Evolutionary conservation across 2,888 invertebrate species (phyloP), one percentile per base, ranked within the genome.

Genomic region (Sthenelais limicola): DNA sequence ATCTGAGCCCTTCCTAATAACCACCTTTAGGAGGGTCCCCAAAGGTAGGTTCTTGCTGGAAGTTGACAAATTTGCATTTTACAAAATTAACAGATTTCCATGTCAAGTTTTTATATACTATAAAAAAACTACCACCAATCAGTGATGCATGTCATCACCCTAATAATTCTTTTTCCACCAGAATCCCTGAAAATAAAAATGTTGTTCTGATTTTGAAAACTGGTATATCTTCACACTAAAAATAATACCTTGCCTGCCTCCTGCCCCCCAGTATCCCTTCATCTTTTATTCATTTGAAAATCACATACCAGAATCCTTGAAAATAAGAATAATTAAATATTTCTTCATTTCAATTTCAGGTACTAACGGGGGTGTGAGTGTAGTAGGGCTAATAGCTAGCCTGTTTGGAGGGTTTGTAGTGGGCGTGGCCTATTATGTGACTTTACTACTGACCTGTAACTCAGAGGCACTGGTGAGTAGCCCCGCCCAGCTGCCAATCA

Each of bases 321-420:
- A n/a, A n/a, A n/a, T n/a, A n/a, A n/a, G n/a, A n/a, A n/a, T n/a
- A n/a, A n/a, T 24, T 21, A 15, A 28, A 12, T 56, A 56, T 15
- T 56, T 12, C 26, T 9, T 48, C 18, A 51, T 68, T 30, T 21
- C 33, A 43, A 28, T 58, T 18, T 62, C 81, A 91, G 95, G 96
- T 51, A 96, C 96, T 28, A 96, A 96, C 88, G 96, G 96, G 33
- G 96, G 91, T 1, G 91, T 96, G n/a, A 92, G 94, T 0, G 15
- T 89, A 0, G 81, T 84, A 15, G 91, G 91, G 18, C 80, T 90
- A 7, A 0, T 92, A 79, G 84, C 89, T 74, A 91, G 92, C 82
- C 86, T 90, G 26, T 66, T 92, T 26, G 94, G 94, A 24, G 94
- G 94, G 9, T 79, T 92, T 30, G 82, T 91, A 1, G 91, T 96